Evolutionary conservation across 1,140 invertebrate species (phyloP), one percentile per base, ranked within the genome.

Genomic region (Muscidifurax raptorellus): DNA sequence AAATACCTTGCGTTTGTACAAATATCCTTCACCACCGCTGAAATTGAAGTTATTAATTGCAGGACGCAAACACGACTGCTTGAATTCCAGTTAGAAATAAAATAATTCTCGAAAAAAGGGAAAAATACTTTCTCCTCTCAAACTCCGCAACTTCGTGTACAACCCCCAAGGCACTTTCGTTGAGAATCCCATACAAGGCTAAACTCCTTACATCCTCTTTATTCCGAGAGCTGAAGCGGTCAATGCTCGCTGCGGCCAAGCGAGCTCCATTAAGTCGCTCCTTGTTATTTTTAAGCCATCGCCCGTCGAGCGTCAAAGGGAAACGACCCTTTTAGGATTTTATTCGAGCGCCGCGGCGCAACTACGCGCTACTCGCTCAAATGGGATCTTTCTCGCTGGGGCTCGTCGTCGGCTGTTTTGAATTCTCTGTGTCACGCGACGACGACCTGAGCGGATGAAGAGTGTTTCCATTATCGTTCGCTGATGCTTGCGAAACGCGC

Each of bases 221-320:
- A 75, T 40, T 27, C 28, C 36, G 36, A 40, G 32, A 36, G 32
- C 32, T 36, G 3, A 28, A n/a, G n/a, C 30, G 30, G 72, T 64
- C n/a, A 44, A 82, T 82, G 52, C 47, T 74, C 27, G 27, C 59
- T 7, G 44, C 36, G 32, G 25, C n/a, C 52, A 59, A 59, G 44
- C n/a, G 69, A 25, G 18, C 6, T 30, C 28, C 32, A 59, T 59
- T 28, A 81, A 76, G 36, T 47, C 25, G 27, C 75, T 44, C 52
- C 59, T 83, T 77, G 30, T 78, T 71, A 83, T 78, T 83, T 77
- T 71, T 52, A 83, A 77, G 74, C 59, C 74, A 52, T 66, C 75
- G 32, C n/a, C 36, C 59, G 74, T 25, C 74, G 74, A 69, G 44
- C 69, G 9, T 77, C 74, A 83, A 83, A 77, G 81, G 59, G 25